These are phyloP conservation scores for Clarias macrocephalus DNA, from an alignment of 2,113 vertebrate genomes.

Conservation along the genomic window DNA sequence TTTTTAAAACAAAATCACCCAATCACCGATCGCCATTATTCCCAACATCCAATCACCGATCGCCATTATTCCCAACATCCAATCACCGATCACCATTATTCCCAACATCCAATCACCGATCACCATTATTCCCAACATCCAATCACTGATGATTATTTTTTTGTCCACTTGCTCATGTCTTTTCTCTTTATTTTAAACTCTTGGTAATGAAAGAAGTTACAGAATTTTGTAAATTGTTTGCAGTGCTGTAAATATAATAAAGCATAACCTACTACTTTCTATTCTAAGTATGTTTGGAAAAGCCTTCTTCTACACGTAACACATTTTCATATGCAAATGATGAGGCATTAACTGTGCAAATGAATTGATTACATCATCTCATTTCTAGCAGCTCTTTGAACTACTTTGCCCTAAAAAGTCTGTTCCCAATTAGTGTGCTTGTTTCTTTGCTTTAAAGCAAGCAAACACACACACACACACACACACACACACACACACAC, in stretches of 20 bases:
- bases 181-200: background rate
- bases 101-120: background rate
- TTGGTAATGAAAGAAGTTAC: background rate
- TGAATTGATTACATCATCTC: background rate
- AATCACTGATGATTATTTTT: background rate
- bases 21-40: background rate
- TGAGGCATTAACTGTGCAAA: background rate
- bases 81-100: too few species aligned
- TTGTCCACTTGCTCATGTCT: background rate
- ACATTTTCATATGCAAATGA: background rate
- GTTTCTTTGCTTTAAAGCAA: background rate
- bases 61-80: background rate
- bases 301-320: background rate
- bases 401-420: background rate
- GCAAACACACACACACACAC: too few species aligned
- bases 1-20: background rate
- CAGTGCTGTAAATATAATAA: background rate
- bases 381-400: background rate
- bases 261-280: background rate
- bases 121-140: background rate
- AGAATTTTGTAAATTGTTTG: background rate
- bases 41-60: background rate
- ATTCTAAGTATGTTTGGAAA: background rate
- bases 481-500: background rate
- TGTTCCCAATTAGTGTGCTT: background rate